These are phyloP conservation scores for Lampris megalopsis DNA, from an alignment of 2,113 vertebrate genomes.

Conservation along the genomic window DNA sequence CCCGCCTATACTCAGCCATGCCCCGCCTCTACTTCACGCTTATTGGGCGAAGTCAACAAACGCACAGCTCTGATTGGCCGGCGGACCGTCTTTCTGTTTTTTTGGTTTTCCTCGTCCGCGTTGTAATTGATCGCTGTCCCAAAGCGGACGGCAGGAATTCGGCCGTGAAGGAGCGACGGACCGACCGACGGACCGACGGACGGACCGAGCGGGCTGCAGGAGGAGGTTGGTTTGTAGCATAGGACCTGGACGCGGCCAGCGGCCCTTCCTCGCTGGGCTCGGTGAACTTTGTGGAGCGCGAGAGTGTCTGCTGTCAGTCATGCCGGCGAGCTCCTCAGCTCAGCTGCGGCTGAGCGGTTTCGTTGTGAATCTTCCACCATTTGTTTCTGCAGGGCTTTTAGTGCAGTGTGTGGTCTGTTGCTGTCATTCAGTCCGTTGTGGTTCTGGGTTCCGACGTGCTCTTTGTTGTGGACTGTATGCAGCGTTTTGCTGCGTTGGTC, in stretches of 20 bases:
- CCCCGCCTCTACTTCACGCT: slow-evolving; percentile 37
- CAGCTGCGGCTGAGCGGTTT: no score
- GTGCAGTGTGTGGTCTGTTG: not conserved
- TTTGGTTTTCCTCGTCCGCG: no score
- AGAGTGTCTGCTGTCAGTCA: slow-evolving; percentile 67
- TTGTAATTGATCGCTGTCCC: slow-evolving; percentile 66
- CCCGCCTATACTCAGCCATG: slow-evolving; percentile 26
- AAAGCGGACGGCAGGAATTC: slow-evolving; percentile 23
- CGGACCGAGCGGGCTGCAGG: not conserved
- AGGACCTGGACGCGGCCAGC: not conserved
- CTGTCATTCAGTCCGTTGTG: slow-evolving; percentile 4
- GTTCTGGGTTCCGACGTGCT: not conserved
- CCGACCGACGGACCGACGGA: not conserved
- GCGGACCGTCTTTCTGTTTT: no score
- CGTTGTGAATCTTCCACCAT: no score
- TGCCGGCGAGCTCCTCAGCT: no score
- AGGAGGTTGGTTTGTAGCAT: slow-evolving; percentile 70
- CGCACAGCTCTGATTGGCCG: slow-evolving; percentile 56
- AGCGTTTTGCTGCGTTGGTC: not conserved
- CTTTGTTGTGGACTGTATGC: not conserved
- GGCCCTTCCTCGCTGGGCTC: not conserved
- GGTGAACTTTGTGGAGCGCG: slow-evolving; percentile 34
- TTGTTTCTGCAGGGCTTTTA: not conserved
- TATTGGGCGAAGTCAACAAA: slow-evolving; percentile 45
- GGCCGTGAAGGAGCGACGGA: not conserved